Evolutionary conservation across 2,888 invertebrate species (phyloP).

Genomic region (Thereva nobilitata): DNA sequence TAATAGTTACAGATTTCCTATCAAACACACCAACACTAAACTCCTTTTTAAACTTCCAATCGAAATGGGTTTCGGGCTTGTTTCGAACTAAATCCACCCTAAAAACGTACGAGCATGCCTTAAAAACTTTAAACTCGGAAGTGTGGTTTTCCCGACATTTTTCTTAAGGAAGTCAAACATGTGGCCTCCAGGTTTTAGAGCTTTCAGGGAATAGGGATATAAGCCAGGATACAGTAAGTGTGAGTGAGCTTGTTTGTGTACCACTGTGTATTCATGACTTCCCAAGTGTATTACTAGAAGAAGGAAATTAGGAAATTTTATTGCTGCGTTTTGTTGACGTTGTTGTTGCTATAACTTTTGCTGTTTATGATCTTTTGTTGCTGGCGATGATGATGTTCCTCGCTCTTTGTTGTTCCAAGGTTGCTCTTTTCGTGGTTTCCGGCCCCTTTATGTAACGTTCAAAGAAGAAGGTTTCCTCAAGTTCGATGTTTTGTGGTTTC

Average conservation of each 20-base stretch:
- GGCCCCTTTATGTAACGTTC: slow-evolving; percentile 18
- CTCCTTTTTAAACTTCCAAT: too few species aligned
- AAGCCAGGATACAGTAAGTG: slow-evolving; percentile 8
- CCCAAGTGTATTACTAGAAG: slow-evolving; percentile 17
- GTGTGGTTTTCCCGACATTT: slow-evolving; percentile 17
- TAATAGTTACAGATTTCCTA: too few species aligned
- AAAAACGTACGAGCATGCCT: too few species aligned
- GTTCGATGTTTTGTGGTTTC: slow-evolving; percentile 29
- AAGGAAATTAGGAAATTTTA: slow-evolving; percentile 35
- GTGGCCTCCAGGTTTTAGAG: background rate
- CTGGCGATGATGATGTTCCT: slow-evolving; percentile 28
- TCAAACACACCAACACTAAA: too few species aligned
- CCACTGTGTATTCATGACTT: slow-evolving; percentile 16
- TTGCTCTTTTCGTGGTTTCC: slow-evolving; percentile 15
- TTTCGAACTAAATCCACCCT: too few species aligned
- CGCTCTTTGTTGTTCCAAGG: slow-evolving; percentile 5
- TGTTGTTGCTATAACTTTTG: slow-evolving; percentile 25
- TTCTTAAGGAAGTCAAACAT: slow-evolving; percentile 21
- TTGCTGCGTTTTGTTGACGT: slow-evolving; percentile 27
- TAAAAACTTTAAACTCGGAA: slow-evolving; percentile 9
- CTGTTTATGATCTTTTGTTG: slow-evolving; percentile 32
- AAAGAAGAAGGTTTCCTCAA: slow-evolving; percentile 26
- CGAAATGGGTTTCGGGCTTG: too few species aligned
- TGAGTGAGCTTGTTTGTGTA: slow-evolving; percentile 18
- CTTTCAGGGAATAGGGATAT: background rate